These are phyloP conservation scores for Microcebus jonahi DNA, from an alignment of 2,113 vertebrate species.

Conservation along the genomic window DNA sequence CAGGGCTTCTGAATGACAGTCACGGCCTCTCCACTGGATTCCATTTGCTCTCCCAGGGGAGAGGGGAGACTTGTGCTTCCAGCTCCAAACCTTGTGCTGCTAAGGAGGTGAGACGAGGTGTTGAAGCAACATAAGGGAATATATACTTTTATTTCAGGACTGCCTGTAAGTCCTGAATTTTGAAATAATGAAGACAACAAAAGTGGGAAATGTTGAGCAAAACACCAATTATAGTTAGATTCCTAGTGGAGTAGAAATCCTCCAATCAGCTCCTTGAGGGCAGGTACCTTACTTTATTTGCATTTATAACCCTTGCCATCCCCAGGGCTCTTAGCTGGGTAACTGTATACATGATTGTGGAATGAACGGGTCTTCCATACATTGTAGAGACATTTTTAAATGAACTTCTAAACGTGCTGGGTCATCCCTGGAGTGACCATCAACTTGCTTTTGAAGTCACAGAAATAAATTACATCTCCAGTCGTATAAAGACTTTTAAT, in stretches of 20 bases:
- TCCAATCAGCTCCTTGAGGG: background rate
- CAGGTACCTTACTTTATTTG: background rate
- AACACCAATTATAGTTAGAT: background rate
- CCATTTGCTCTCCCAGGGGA: background rate
- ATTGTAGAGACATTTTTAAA: background rate
- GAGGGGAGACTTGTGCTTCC: background rate
- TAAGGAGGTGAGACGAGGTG: background rate
- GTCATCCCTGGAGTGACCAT: background rate
- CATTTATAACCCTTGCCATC: background rate
- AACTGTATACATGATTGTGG: background rate
- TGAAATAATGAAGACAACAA: background rate
- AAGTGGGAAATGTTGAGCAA: background rate
- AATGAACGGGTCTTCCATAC: background rate
- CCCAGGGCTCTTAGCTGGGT: background rate
- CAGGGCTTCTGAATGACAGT: background rate
- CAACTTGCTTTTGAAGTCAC: conserved; percentile 35
- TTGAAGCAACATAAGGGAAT: background rate
- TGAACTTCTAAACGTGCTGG: background rate
- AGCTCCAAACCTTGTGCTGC: background rate
- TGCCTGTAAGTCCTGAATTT: background rate
- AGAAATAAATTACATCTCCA: background rate
- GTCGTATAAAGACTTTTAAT: background rate
- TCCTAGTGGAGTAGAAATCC: background rate
- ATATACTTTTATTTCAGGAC: background rate
- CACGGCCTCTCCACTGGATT: background rate